Conservation (phyloP, 2,113 vertebrate species). For the Hippocampus zosterae region DNA sequence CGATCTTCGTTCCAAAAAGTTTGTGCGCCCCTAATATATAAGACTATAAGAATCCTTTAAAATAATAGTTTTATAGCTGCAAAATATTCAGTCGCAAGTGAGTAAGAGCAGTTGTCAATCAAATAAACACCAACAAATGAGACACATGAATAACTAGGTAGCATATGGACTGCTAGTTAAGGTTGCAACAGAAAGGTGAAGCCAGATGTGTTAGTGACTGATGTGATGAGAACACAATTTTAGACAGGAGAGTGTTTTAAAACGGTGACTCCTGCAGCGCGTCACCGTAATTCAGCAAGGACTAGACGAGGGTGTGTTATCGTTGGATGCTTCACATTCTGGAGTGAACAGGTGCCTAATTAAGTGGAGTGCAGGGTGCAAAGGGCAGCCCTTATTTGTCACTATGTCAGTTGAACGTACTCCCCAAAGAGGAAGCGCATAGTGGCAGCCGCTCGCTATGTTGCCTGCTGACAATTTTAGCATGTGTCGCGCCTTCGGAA, state of each 20-base stretch:
- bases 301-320: neutral
- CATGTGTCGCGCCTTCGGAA: neutral
- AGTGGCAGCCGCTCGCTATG: neutral
- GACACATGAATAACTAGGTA: too few species aligned
- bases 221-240: too few species aligned
- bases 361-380: neutral
- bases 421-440: neutral
- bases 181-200: too few species aligned
- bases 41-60: too few species aligned
- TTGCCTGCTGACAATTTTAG: neutral
- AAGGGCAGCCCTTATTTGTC: slow-evolving; percentile 1
- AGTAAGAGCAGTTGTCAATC: too few species aligned
- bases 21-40: too few species aligned
- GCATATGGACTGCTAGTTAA: too few species aligned
- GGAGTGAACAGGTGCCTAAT: neutral
- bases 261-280: neutral
- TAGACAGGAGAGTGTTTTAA: neutral
- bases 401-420: neutral
- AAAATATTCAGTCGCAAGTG: too few species aligned
- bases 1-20: too few species aligned
- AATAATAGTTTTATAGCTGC: too few species aligned
- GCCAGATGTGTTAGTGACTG: too few species aligned
- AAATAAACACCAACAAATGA: too few species aligned
- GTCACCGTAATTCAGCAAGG: neutral
- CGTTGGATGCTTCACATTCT: neutral